These are phyloP conservation scores for Chaetura pelagica DNA, from an alignment of 2,113 vertebrate species.

Conservation along the genomic window DNA sequence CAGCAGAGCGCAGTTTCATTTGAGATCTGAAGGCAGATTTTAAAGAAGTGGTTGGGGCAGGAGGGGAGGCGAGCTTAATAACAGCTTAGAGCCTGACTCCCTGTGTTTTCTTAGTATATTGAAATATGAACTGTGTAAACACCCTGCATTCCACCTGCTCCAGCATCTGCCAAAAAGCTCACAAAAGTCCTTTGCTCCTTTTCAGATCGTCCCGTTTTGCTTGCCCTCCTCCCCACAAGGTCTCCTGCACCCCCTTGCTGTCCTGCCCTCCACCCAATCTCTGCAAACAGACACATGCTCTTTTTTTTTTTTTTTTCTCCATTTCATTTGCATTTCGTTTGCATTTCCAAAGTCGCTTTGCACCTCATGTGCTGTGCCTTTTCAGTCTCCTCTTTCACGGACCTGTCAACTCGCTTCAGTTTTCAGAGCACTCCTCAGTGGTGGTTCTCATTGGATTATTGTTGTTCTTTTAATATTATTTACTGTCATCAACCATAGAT, in stretches of 20 bases:
- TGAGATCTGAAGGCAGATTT: constrained; percentile 63
- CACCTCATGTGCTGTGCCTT: neutral
- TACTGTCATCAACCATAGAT: neutral
- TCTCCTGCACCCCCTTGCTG: neutral
- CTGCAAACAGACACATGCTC: neutral
- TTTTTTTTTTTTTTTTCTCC: neutral
- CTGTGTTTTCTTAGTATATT: constrained; percentile 68
- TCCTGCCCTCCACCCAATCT: neutral
- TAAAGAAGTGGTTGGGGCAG: constrained; percentile 65
- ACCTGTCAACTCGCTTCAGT: neutral
- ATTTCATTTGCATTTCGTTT: no score
- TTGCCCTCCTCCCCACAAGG: neutral
- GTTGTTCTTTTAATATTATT: constrained; percentile 5
- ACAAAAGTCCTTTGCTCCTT: constrained; percentile 52
- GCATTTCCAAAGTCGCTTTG: neutral
- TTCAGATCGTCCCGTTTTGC: neutral
- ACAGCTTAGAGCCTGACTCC: constrained; percentile 52
- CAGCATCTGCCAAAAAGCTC: constrained; percentile 54
- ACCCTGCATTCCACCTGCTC: constrained; percentile 73
- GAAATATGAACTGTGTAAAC: constrained; percentile 73
- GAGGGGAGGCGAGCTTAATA: constrained; percentile 61
- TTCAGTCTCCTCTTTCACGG: neutral
- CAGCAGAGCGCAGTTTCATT: constrained; percentile 69
- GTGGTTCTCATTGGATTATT: neutral
- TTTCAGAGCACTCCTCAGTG: neutral